Conservation (phyloP, 2,888 invertebrate genomes). For the Calameuta filiformis region DNA sequence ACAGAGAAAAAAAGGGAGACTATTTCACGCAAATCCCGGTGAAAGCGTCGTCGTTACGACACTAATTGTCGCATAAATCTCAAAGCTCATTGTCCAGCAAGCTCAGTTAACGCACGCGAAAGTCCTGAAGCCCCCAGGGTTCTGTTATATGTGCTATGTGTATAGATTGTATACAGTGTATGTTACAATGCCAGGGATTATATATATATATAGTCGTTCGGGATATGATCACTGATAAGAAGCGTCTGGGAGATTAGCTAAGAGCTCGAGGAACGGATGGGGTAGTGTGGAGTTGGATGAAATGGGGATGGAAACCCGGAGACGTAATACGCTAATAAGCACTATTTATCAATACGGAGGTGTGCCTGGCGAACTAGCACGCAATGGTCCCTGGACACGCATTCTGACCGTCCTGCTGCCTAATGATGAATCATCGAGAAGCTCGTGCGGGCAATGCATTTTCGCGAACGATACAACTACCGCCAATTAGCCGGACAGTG, state of each 20-base stretch:
- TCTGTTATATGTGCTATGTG: background rate
- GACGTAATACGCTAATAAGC: constrained; percentile 22
- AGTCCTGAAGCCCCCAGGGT: background rate
- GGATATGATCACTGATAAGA: background rate
- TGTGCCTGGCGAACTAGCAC: constrained; percentile 20
- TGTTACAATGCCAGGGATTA: background rate
- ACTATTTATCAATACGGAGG: constrained; percentile 24
- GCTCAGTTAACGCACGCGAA: background rate
- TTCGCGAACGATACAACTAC: background rate
- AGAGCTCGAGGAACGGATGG: background rate
- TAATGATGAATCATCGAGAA: constrained; percentile 7
- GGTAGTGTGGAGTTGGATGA: background rate
- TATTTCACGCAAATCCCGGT: background rate
- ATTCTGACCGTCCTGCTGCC: background rate
- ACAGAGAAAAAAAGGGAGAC: background rate
- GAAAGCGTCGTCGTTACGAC: background rate
- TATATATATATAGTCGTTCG: background rate
- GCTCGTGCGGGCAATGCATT: background rate
- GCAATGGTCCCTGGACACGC: constrained; percentile 16
- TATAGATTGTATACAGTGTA: background rate
- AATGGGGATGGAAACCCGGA: background rate
- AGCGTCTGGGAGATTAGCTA: background rate
- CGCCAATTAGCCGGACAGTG: background rate
- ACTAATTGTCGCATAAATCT: background rate
- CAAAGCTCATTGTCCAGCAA: background rate